phyloP scores from a whole-genome alignment of 1,140 invertebrate genomes.

The Penaeus chinensis region DNA sequence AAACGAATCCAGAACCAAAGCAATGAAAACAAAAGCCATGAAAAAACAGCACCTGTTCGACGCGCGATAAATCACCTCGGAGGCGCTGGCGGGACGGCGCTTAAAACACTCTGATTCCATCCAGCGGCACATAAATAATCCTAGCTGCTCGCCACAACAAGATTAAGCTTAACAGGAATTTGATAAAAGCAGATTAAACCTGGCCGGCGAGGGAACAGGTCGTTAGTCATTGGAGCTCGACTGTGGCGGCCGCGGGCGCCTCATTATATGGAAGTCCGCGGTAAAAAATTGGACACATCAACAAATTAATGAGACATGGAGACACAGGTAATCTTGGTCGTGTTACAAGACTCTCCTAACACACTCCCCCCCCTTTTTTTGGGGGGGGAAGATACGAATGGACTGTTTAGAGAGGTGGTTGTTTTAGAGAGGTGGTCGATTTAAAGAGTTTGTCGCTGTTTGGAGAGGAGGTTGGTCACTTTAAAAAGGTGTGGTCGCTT shows the following conservation, averaged over 20 bases:
- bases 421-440: no score
- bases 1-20: no score
- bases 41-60: no score
- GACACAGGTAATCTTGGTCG: slow-evolving; percentile 35
- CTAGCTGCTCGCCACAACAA: slow-evolving; percentile 4
- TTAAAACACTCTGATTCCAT: neutral
- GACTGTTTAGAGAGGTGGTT: no score
- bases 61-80: neutral
- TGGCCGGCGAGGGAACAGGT: neutral
- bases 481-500: no score
- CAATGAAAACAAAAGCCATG: no score
- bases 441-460: no score
- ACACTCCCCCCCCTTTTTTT: no score
- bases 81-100: neutral
- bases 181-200: slow-evolving; percentile 44
- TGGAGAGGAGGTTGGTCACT: no score
- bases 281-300: slow-evolving; percentile 34
- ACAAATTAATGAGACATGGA: slow-evolving; percentile 43
- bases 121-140: slow-evolving; percentile 32
- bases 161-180: slow-evolving; percentile 44
- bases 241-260: neutral
- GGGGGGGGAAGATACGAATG: no score
- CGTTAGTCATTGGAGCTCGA: slow-evolving; percentile 21
- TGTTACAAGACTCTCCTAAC: neutral
- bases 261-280: slow-evolving; percentile 15